Evolutionary conservation across 2,797 vertebrate species (phyloP).

Genomic region (Molossus alvarezi): DNA sequence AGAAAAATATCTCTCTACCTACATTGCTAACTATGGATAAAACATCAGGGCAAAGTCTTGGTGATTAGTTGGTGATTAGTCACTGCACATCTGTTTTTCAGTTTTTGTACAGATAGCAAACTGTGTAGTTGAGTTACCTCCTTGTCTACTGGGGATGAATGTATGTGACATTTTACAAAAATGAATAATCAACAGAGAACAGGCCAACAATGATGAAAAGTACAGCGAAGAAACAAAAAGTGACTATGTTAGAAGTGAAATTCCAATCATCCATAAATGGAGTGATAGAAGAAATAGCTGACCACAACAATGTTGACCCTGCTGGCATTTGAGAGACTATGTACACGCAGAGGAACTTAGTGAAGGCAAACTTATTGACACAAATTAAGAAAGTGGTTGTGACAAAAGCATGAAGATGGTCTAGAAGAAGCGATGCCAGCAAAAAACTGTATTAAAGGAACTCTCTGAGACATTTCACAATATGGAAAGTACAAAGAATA

Average conservation of each 20-base stretch:
- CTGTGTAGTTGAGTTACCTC: not conserved
- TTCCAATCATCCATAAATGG: constrained; percentile 2
- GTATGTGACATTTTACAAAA: constrained; percentile 45
- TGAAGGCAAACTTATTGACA: constrained; percentile 40
- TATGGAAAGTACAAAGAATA: constrained; percentile 57
- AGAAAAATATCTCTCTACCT: not conserved
- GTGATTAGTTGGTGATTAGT: not conserved
- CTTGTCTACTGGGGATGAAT: not conserved
- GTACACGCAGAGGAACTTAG: not conserved
- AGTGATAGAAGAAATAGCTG: constrained; percentile 23
- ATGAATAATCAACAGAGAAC: constrained; percentile 41
- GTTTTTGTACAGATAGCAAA: not conserved
- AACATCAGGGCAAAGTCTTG: constrained; percentile 12
- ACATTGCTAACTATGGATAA: constrained; percentile 6
- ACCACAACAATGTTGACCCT: not conserved
- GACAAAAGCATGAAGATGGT: constrained; percentile 37
- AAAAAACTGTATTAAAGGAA: constrained; percentile 61
- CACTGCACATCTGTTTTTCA: constrained; percentile 32
- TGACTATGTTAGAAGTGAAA: constrained; percentile 29
- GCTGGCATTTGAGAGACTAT: not conserved
- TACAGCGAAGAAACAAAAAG: constrained; percentile 62
- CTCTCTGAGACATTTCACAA: constrained; percentile 59
- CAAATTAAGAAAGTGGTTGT: constrained; percentile 51
- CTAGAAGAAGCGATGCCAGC: constrained; percentile 15
- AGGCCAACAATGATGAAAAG: constrained; percentile 48